These are phyloP conservation scores for Drosophila simulans DNA, from an alignment of 1,140 invertebrate genomes.

Conservation along the genomic window DNA sequence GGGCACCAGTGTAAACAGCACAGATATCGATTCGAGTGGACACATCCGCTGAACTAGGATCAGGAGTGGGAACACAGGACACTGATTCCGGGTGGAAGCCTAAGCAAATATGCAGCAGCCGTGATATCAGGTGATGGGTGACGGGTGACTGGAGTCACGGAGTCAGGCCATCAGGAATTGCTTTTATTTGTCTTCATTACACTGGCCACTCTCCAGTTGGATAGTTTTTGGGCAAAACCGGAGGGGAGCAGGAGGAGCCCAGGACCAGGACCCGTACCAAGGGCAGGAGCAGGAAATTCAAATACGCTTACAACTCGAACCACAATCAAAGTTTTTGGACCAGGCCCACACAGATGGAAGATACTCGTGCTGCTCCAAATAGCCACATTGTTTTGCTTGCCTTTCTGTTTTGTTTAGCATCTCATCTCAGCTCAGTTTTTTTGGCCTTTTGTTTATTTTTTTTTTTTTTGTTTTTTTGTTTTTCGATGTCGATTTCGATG, in stretches of 20 bases:
- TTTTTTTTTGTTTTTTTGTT: background rate
- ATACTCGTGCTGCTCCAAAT: too few species aligned
- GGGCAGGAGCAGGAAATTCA: constrained; percentile 16
- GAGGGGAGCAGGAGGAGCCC: background rate
- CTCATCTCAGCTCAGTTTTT: background rate
- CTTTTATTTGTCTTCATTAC: constrained; percentile 69
- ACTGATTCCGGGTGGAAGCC: constrained; percentile 29
- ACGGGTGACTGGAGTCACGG: constrained; percentile 1
- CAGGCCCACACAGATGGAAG: background rate
- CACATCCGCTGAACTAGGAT: constrained; percentile 17
- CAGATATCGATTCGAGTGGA: constrained; percentile 11
- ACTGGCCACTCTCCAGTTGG: constrained; percentile 3
- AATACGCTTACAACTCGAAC: constrained; percentile 37
- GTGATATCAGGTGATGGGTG: constrained; percentile 32
- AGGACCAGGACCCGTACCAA: background rate
- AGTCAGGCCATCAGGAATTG: constrained; percentile 55
- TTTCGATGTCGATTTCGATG: background rate
- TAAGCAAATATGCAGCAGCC: constrained; percentile 66
- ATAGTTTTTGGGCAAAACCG: background rate
- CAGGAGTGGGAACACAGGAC: background rate
- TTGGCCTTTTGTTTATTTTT: background rate
- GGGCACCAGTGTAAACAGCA: constrained; percentile 11
- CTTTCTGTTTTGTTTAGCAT: constrained; percentile 21
- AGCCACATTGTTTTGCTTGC: constrained; percentile 26
- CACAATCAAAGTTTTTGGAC: constrained; percentile 31